These are phyloP conservation scores for Drosophila melanocephala DNA, from an alignment of 2,888 invertebrate genomes.

Conservation along the genomic window DNA sequence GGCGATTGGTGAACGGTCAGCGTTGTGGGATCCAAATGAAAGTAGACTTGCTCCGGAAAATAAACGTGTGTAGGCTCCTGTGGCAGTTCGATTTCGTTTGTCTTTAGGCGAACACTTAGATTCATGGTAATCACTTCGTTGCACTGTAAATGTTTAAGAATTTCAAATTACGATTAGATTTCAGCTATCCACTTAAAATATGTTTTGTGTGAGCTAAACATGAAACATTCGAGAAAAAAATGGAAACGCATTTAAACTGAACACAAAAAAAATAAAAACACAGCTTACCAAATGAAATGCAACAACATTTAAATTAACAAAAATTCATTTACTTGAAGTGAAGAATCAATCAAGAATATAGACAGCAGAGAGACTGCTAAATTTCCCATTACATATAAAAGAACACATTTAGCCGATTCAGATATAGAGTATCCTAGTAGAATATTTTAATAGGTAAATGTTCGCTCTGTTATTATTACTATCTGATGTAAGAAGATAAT, in stretches of 20 bases:
- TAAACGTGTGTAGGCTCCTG: constrained; percentile 76
- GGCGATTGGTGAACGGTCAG: constrained; percentile 65
- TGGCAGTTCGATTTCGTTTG: constrained; percentile 85
- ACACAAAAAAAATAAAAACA: constrained; percentile 36
- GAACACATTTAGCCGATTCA: background rate
- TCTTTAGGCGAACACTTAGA: constrained; percentile 85
- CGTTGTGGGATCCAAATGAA: constrained; percentile 76
- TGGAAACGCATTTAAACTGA: constrained; percentile 44
- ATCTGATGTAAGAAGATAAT: background rate
- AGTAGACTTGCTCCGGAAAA: constrained; percentile 78
- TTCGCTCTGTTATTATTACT: background rate
- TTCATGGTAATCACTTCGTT: constrained; percentile 85
- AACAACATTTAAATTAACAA: background rate
- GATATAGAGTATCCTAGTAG: background rate
- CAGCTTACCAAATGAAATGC: constrained; percentile 1
- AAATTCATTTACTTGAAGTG: background rate
- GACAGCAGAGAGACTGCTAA: background rate
- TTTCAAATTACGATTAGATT: constrained; percentile 20
- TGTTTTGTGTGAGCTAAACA: constrained; percentile 27
- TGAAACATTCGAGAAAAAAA: constrained; percentile 59
- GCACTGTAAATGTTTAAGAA: constrained; percentile 82
- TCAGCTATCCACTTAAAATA: constrained; percentile 4
- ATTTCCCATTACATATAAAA: background rate
- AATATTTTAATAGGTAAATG: background rate
- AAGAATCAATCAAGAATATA: background rate